Percentiles rank a stretch among this genome's conserved stretches.
phyloP scores from a whole-genome alignment of 2,888 invertebrate species.

The Hesperia comma region DNA sequence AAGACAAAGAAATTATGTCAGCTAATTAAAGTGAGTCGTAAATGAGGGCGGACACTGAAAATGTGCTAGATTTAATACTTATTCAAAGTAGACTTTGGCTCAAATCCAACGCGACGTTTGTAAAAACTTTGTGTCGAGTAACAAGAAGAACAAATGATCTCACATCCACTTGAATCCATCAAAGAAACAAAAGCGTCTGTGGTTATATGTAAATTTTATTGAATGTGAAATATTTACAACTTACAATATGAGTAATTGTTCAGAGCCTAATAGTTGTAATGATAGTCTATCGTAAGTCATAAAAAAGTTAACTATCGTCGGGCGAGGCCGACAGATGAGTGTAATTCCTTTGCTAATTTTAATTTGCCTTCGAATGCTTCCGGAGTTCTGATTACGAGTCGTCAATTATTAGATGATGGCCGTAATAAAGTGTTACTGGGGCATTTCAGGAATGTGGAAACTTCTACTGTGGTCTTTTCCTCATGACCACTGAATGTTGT shows the following conservation, averaged over 20 bases:
- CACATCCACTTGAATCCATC: neutral
- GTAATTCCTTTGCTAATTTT: too few species aligned
- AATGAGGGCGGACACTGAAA: slow-evolving; percentile 48
- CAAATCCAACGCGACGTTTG: slow-evolving; percentile 26
- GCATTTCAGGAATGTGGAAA: too few species aligned
- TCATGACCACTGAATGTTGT: too few species aligned
- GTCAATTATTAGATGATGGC: too few species aligned
- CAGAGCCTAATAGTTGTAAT: neutral
- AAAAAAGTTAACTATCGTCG: neutral
- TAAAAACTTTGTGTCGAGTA: slow-evolving; percentile 24
- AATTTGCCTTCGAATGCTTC: too few species aligned
- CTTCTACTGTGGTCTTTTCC: too few species aligned
- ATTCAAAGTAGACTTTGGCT: slow-evolving; percentile 51
- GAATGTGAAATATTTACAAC: too few species aligned
- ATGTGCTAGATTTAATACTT: slow-evolving; percentile 53
- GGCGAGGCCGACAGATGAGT: too few species aligned
- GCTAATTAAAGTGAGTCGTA: slow-evolving; percentile 47
- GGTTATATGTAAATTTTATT: neutral
- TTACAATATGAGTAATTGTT: neutral
- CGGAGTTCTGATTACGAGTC: too few species aligned
- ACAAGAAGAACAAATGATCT: slow-evolving; percentile 16
- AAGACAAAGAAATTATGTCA: slow-evolving; percentile 36
- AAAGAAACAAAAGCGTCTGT: neutral
- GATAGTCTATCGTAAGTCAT: neutral
- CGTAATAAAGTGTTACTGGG: too few species aligned